These are phyloP conservation scores for Habroteleia sp. DNA, from an alignment of 2,888 invertebrate genomes.

Conservation along the genomic window DNA sequence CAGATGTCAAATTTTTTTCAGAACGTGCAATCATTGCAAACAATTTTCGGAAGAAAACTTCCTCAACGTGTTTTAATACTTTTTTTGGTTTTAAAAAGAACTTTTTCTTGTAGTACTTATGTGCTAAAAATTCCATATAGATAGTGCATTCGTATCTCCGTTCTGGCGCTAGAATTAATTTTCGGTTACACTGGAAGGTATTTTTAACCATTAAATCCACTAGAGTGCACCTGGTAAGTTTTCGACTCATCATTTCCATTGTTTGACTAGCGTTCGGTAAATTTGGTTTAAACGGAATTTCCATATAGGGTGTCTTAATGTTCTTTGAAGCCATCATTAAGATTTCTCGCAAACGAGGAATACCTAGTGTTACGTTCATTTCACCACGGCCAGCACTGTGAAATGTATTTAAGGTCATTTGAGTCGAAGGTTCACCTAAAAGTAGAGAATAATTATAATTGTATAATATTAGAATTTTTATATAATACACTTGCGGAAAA, in stretches of 20 bases:
- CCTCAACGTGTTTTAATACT: slow-evolving; percentile 89
- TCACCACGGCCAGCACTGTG: slow-evolving; percentile 99
- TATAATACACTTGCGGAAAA: too few species aligned
- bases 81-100: slow-evolving; percentile 87
- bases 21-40: slow-evolving; percentile 85
- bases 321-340: slow-evolving; percentile 97
- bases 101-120: slow-evolving; percentile 87
- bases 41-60: slow-evolving; percentile 86
- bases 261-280: slow-evolving; percentile 82
- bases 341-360: slow-evolving; percentile 97
- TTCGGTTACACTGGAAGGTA: slow-evolving; percentile 82
- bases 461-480: too few species aligned
- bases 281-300: slow-evolving; percentile 88
- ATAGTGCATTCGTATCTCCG: slow-evolving; percentile 85
- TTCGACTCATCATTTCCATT: slow-evolving; percentile 86
- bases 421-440: slow-evolving; percentile 97
- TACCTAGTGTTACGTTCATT: slow-evolving; percentile 99
- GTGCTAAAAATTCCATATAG: slow-evolving; percentile 88
- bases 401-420: slow-evolving; percentile 99
- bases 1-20: slow-evolving; percentile 80
- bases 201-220: slow-evolving; percentile 86
- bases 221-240: slow-evolving; percentile 89
- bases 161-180: slow-evolving; percentile 83
- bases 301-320: slow-evolving; percentile 98
- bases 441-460: too few species aligned